Evolutionary conservation across 1,140 invertebrate genomes (phyloP), one percentile per base, ranked within the genome.

Genomic region (Drosophila hydei): DNA sequence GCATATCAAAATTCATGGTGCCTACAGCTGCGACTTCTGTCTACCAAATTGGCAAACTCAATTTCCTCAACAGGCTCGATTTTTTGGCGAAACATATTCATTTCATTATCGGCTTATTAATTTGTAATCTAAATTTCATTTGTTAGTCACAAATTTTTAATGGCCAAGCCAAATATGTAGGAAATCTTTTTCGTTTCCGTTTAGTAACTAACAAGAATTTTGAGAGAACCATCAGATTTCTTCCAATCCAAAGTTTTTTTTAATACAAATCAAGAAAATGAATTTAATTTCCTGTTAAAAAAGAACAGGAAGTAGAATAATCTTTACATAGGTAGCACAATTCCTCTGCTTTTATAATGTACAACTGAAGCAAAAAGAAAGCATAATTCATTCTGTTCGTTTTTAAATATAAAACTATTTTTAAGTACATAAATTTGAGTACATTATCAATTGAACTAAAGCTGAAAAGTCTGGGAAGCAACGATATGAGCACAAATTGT

Each of bases 401-500:
- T 16, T 16, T 47, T 16, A 3, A 33, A 33, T 33, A 33, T 33
- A 5, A 12, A 42, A 11, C 23, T 42, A 25, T 8, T 2, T 33
- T 8, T 33, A 36, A 60, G 38, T 14, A 18, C 11, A 33, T 16
- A 16, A 52, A 25, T 62, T 45, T 68, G 55, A 73, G 71, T 69
- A 56, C 63, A 50, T 19, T 25, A 42, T 3, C 50, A 63, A 70
- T 12, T 18, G 11, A 30, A 33, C 36, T n/a, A 59, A 42, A 18
- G 25, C 27, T 71, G 33, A 18, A 30, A n/a, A 14, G 18, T 33
- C 1, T 8, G 42, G 11, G 21, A 12, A 18, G 36, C 9, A 38
- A 63, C 50, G 36, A 61, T 45, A 74, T 21, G 12, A 45, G 72
- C 72, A 73, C 65, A 73, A 61, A 50, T 43, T 54, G 42, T 64